Base-by-base conservation (phyloP, 2,797 vertebrate species). In the Tragelaphus eurycerus region DNA sequence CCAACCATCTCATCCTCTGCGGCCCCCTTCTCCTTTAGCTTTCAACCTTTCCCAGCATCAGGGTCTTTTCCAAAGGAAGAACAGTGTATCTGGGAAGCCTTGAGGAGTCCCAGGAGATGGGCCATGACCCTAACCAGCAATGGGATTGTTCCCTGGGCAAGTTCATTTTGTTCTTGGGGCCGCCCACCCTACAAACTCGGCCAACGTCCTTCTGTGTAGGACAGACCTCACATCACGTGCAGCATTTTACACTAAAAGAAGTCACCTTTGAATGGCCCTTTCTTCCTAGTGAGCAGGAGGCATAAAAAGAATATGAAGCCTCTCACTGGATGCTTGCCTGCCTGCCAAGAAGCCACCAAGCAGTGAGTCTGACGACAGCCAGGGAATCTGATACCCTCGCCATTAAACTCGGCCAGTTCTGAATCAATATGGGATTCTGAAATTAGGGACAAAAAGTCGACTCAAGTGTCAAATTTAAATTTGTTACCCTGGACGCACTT, bases 331-430 rank as follows among this genome's bases (percentile, higher is more conserved):
- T n/a, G 43, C 55, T 17, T 6, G 64, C 67, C 67, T 60, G 93
- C 64, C 93, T 97, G 96, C 96, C 96, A 96, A 96, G 19, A 94
- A 96, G 89, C 89, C 89, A 87, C 74, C 55, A 27, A 64, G 54
- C 81, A 38, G 86, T 54, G 76, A 90, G 64, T 46, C 16, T 87
- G 89, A 90, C 57, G 96, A 97, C 90, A 78, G 54, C 3, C 0
- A 55, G 84, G 91, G 94, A 97, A 97, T 67, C 60, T 2, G 90
- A 96, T 82, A 93, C 55, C 31, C 60, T 38, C 48, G 11, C 85
- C 93, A 67, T 81, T 82, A 92, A 92, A 96, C 62, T 62, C 85
- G 43, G 94, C 57, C 25, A 89, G 46, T 50, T 94, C 31, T 86
- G 34, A 96, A 95, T 96, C 89, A 95, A 95, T 87, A 54, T 29